phyloP scores from a whole-genome alignment of 2,888 invertebrate genomes.

The Drosophila lacicola region DNA sequence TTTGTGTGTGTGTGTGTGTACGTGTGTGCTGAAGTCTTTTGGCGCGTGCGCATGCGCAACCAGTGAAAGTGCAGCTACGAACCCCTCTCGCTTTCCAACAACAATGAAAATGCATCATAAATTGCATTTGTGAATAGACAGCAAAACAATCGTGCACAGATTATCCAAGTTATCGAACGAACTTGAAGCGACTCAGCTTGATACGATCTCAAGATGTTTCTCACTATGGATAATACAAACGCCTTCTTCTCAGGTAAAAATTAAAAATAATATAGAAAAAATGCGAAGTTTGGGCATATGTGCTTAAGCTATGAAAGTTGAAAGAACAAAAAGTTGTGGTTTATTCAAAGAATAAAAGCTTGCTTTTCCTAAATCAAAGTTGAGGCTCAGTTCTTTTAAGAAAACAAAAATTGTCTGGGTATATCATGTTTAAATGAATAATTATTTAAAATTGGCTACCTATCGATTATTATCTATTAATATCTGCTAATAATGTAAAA shows the following conservation, averaged over 20 bases:
- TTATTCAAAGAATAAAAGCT: too few species aligned
- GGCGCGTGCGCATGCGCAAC: conserved; percentile 67
- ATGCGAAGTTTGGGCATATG: neutral
- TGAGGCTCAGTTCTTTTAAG: too few species aligned
- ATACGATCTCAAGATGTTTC: conserved; percentile 80
- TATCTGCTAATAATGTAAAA: too few species aligned
- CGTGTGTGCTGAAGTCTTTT: conserved; percentile 32
- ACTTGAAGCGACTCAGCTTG: neutral
- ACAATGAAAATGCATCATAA: conserved; percentile 57
- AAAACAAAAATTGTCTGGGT: too few species aligned
- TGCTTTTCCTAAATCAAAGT: too few species aligned
- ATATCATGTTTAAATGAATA: too few species aligned
- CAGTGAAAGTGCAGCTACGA: conserved; percentile 66
- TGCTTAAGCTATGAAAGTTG: too few species aligned
- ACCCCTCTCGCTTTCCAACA: conserved; percentile 4
- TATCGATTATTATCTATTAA: too few species aligned
- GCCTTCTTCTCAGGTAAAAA: conserved; percentile 84
- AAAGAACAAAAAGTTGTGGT: too few species aligned
- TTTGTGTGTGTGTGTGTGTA: conserved; percentile 8
- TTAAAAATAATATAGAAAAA: too few species aligned
- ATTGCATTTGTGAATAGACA: conserved; percentile 48
- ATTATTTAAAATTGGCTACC: too few species aligned
- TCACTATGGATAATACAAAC: conserved; percentile 84
- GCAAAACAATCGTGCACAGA: conserved; percentile 40
- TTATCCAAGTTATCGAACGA: conserved; percentile 35